Evolutionary conservation across 2,888 invertebrate species (phyloP).

Genomic region (Yponomeuta malinellus): DNA sequence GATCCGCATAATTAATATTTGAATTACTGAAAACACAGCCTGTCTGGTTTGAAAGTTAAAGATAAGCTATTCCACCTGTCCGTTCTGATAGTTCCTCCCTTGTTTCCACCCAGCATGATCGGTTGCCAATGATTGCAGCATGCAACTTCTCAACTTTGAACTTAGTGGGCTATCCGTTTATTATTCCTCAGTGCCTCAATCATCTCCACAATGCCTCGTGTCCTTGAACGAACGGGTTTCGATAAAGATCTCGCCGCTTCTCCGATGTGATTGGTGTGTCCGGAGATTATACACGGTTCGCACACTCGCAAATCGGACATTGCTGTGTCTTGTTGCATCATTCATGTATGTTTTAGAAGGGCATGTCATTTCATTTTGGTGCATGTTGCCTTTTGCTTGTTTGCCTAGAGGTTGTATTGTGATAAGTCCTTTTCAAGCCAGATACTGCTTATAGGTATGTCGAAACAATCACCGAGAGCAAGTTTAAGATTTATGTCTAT

Average conservation of each 20-base stretch:
- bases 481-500: too few species aligned
- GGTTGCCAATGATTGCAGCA: too few species aligned
- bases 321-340: neutral
- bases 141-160: too few species aligned
- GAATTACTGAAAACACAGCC: too few species aligned
- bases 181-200: constrained; percentile 23
- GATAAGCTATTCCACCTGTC: too few species aligned
- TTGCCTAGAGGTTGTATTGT: neutral
- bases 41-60: too few species aligned
- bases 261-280: neutral
- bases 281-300: neutral
- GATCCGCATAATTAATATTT: too few species aligned
- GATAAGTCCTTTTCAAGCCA: too few species aligned
- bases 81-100: too few species aligned
- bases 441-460: too few species aligned
- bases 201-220: constrained; percentile 32
- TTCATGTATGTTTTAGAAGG: neutral
- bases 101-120: too few species aligned
- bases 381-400: neutral
- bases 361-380: neutral
- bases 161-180: neutral
- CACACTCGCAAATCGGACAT: neutral
- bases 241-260: constrained; percentile 10
- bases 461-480: too few species aligned
- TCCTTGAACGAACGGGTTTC: constrained; percentile 35